Evolutionary conservation across 2,113 vertebrate species (phyloP), one percentile per base, ranked within the genome.

Genomic region (Gopherus evgoodei): DNA sequence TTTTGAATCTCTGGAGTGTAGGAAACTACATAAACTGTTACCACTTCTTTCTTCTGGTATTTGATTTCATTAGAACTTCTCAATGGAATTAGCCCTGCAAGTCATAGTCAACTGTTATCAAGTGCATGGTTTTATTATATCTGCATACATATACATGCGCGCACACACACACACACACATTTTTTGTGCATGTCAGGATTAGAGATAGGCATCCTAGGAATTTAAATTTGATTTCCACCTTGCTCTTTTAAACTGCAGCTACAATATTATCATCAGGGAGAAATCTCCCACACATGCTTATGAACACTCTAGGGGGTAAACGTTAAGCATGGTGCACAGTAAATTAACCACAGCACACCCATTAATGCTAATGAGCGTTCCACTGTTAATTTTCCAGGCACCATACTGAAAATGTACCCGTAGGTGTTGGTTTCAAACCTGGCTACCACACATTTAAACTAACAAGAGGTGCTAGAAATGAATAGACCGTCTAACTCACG

Each of bases 311-410:
- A 81, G 92, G 75, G 95, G 75, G 19, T 95, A 90, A 90, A 88
- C 95, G 96, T 96, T 94, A 94, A 96, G 53, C 21, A 0, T 91
- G 35, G 75, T 92, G 49, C 85, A 91, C 91, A 96, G 92, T 93
- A 97, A 97, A 97, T 97, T 97, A 96, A 80, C 44, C 94, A 90
- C 96, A 93, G 95, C 95, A 81, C 92, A 96, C 75, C 89, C 94
- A 97, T 97, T 96, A 97, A 95, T 96, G 96, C 13, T 97, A 97
- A 97, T 97, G 95, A 97, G 95, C 94, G 89, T 92, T 93, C 93
- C 97, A 96, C 91, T 93, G 92, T 91, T 97, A 94, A 95, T 97
- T 97, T 96, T 96, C 94, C 96, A 94, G 96, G 94, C 96, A 93
- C 75, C 96, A 86, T 93, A 89, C 92, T 95, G 96, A 93, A 95